Percentiles rank a stretch among this genome's conserved stretches.
These are phyloP conservation scores for Sycophila texana DNA, from an alignment of 2,888 invertebrate species.

Conservation along the genomic window DNA sequence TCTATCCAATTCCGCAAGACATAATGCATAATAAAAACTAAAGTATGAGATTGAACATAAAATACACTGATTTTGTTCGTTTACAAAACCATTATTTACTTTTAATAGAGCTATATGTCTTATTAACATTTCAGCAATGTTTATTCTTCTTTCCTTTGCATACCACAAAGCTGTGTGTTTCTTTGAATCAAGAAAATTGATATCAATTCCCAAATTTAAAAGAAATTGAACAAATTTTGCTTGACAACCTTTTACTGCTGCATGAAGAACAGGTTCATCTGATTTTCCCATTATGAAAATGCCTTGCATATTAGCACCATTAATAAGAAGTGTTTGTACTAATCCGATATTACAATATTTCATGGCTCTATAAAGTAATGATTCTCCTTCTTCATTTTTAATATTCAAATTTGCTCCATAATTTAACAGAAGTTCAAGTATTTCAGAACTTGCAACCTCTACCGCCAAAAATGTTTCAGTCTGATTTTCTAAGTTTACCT, in stretches of 20 bases:
- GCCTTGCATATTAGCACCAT: conserved; percentile 5
- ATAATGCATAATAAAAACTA: not conserved
- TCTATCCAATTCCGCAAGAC: conserved; percentile 1
- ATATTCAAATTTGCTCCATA: conserved; percentile 39
- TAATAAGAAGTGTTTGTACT: conserved; percentile 26
- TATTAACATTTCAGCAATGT: conserved; percentile 13
- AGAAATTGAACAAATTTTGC: conserved; percentile 30
- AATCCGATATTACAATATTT: not conserved
- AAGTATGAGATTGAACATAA: conserved; percentile 15
- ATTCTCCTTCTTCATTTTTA: conserved; percentile 8
- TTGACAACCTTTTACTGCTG: conserved; percentile 33
- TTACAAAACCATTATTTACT: not conserved
- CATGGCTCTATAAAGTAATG: conserved; percentile 34
- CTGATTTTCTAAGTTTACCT: not conserved
- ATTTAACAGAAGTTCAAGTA: conserved; percentile 18
- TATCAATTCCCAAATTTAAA: conserved; percentile 28
- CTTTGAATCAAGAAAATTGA: conserved; percentile 16
- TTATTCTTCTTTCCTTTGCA: not conserved
- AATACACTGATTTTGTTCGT: conserved; percentile 9
- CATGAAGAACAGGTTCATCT: conserved; percentile 27
- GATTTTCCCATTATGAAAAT: conserved; percentile 7
- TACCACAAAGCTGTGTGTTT: conserved; percentile 22
- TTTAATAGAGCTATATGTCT: conserved; percentile 26
- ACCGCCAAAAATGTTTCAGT: conserved; percentile 35
- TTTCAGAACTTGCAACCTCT: conserved; percentile 1